Evolutionary conservation across 1,140 invertebrate genomes (phyloP).

Genomic region (Scylla paramamosain): DNA sequence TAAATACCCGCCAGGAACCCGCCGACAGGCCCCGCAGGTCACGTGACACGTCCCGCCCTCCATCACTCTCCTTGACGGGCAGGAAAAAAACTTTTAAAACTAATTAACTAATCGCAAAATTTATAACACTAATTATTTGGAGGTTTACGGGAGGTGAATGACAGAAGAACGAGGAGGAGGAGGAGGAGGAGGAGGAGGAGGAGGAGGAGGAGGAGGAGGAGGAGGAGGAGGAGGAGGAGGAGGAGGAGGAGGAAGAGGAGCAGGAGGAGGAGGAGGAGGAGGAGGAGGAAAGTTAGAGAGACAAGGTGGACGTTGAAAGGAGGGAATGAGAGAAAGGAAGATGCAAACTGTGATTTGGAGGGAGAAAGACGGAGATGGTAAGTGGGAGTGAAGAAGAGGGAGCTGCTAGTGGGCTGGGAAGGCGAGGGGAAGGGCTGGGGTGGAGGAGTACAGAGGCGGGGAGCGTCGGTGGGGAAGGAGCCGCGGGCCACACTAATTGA

Average conservation of each 20-base stretch:
- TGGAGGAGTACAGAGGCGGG: background rate
- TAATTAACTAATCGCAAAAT: conserved; percentile 52
- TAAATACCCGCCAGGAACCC: background rate
- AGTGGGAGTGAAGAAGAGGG: background rate
- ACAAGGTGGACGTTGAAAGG: background rate
- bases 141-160: conserved; percentile 39
- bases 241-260: background rate
- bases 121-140: conserved; percentile 49
- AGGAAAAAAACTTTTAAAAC: conserved; percentile 26
- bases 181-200: background rate
- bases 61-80: conserved; percentile 10
- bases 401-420: background rate
- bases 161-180: background rate
- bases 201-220: background rate
- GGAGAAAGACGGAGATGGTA: background rate
- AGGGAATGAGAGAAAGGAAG: conserved; percentile 1
- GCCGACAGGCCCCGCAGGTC: background rate
- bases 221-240: background rate
- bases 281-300: too few relatives aligned
- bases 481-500: conserved; percentile 44
- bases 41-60: conserved; percentile 3
- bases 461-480: background rate
- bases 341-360: background rate
- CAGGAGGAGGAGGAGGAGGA: background rate
- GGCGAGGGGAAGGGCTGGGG: background rate